phyloP scores from a whole-genome alignment of 2,888 invertebrate genomes.

The Proisotoma minuta region DNA sequence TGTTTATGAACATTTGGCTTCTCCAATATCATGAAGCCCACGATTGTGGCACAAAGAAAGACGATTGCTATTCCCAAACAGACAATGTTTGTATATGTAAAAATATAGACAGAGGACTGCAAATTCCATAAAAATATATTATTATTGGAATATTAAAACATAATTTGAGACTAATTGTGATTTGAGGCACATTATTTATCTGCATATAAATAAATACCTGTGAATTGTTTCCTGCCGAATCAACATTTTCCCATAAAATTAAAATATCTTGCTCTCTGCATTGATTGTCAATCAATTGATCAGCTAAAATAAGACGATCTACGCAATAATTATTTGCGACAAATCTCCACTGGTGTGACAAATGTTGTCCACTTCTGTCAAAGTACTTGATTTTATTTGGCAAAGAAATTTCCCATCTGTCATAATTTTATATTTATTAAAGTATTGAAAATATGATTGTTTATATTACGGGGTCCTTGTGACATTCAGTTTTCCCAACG shows the following conservation, averaged over 20 bases:
- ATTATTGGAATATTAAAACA: not conserved
- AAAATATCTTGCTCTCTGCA: constrained; percentile 25
- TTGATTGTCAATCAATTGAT: constrained; percentile 9
- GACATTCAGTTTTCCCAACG: not conserved
- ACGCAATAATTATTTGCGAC: constrained; percentile 25
- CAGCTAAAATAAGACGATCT: constrained; percentile 11
- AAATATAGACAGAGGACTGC: not conserved
- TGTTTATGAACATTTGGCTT: constrained; percentile 69
- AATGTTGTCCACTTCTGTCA: not conserved
- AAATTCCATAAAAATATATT: not conserved
- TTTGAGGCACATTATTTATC: not conserved
- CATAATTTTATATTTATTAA: not conserved
- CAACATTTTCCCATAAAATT: constrained; percentile 12
- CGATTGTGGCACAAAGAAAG: constrained; percentile 62
- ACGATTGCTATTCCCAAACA: constrained; percentile 57
- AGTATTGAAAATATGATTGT: not conserved
- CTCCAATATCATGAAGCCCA: constrained; percentile 61
- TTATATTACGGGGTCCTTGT: constrained; percentile 2
- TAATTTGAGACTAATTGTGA: not conserved
- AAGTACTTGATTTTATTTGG: constrained; percentile 13
- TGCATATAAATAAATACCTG: not conserved
- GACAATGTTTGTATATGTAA: not conserved
- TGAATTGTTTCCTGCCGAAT: not conserved
- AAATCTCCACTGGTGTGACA: constrained; percentile 10
- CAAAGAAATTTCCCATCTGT: not conserved